Percentiles rank a stretch among this genome's conserved stretches.
phyloP scores from a whole-genome alignment of 2,113 vertebrate species.

The Ciconia boyciana region DNA sequence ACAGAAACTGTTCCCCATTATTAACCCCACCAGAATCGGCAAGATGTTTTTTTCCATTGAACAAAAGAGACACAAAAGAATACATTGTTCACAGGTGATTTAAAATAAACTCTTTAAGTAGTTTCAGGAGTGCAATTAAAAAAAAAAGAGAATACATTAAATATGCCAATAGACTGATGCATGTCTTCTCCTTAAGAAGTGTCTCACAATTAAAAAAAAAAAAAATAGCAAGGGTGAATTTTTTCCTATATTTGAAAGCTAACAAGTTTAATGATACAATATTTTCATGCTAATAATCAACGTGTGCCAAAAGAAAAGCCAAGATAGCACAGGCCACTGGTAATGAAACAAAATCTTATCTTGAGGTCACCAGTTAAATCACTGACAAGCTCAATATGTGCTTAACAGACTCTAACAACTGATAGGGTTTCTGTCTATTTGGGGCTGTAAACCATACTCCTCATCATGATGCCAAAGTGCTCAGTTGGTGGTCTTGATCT shows the following conservation, averaged over 20 bases:
- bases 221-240: background rate
- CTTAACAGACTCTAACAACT: background rate
- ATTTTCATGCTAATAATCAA: background rate
- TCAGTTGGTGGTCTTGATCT: background rate
- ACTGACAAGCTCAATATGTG: background rate
- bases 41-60: background rate
- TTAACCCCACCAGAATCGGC: background rate
- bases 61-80: background rate
- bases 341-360: background rate
- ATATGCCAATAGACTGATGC: background rate
- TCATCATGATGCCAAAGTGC: background rate
- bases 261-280: background rate
- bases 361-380: background rate
- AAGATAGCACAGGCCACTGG: background rate
- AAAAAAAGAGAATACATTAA: background rate
- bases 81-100: background rate
- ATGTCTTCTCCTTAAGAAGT: background rate
- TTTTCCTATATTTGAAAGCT: background rate
- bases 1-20: background rate
- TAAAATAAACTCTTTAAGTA: background rate
- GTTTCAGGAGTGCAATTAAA: background rate
- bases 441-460: background rate
- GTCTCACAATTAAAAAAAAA: background rate
- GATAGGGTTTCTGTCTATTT: background rate
- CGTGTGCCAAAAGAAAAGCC: background rate